phyloP scores from a whole-genome alignment of 2,888 invertebrate species.

The Torymus auratus region DNA sequence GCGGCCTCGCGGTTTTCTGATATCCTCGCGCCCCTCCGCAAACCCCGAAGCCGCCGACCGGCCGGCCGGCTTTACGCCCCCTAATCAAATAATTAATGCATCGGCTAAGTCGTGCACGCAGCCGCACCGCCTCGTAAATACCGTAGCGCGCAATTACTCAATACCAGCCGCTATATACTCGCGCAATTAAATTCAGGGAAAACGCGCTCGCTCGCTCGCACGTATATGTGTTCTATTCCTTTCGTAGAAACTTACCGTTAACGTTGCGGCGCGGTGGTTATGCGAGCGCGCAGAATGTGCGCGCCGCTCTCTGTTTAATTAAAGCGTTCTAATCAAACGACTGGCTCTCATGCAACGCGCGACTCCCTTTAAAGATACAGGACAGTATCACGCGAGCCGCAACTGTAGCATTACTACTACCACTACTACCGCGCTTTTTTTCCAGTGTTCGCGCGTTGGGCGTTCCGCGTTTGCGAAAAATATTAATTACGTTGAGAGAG shows the following conservation, averaged over 20 bases:
- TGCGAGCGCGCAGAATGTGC: neutral
- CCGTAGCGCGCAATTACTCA: conserved; percentile 37
- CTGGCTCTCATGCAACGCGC: conserved; percentile 48
- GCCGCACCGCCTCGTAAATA: conserved; percentile 12
- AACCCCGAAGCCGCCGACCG: neutral
- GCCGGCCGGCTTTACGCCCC: neutral
- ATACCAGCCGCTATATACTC: conserved; percentile 17
- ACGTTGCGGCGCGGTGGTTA: neutral
- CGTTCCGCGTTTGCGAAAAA: conserved; percentile 6
- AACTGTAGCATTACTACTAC: neutral
- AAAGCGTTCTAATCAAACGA: conserved; percentile 56
- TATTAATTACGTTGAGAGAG: neutral
- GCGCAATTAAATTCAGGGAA: conserved; percentile 51
- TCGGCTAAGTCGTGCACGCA: conserved; percentile 1
- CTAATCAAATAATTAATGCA: conserved; percentile 57
- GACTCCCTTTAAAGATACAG: conserved; percentile 45
- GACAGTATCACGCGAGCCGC: conserved; percentile 49
- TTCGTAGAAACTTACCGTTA: conserved; percentile 17
- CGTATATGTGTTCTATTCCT: neutral
- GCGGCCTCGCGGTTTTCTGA: conserved; percentile 43
- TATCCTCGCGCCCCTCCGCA: neutral
- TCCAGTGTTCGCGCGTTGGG: neutral
- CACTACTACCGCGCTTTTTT: neutral
- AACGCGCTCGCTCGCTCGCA: conserved; percentile 3
- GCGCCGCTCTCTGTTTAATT: conserved; percentile 56